Evolutionary conservation across 2,797 vertebrate species (phyloP), one percentile per base, ranked within the genome.

Genomic region (Fistularia tabacaria): DNA sequence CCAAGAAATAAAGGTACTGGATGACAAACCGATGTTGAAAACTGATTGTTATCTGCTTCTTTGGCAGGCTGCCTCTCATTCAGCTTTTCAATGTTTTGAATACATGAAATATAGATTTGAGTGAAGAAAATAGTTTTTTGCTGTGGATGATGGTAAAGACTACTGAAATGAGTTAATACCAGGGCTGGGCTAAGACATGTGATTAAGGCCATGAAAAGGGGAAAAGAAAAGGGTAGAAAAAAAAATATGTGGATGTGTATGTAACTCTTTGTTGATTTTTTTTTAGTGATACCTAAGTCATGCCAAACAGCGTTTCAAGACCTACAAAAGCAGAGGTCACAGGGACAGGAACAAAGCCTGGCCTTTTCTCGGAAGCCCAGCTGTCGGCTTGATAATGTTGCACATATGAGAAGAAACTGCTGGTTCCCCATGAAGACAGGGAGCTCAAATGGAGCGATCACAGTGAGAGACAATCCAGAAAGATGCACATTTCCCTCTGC

Each of bases 361-460:
- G 73, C 82, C 80, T 82, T 85, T 87, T 74, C 67, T 75, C 72
- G 61, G n/a, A 76, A 82, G 70, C 72, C 54, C 59, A 63, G 71
- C 81, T 82, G 77, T 79, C 79, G 40, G 60, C 51, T 66, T 72
- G 73, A 84, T 77, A 71, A 82, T 71, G 73, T 68, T 77, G 85
- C 73, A 76, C 69, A 72, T 71, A 48, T 70, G 77, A 85, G 62
- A 75, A 67, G 74, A 72, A 77, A 85, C 67, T 71, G 41, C 67
- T 57, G 74, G 77, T 72, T 84, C 73, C 60, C 56, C 47, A 58
- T 59, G 73, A 79, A 77, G 66, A 62, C 76, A 63, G 56, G 37
- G 65, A 82, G 62, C 79, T 82, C 68, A 83, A 79, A 83, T 85
- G 79, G 73, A 77, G 79, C 55, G 82, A 85, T 88, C 84, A 71